These are phyloP conservation scores for Micropoecilia bifurca DNA, from an alignment of 2,797 vertebrate species.

Conservation along the genomic window DNA sequence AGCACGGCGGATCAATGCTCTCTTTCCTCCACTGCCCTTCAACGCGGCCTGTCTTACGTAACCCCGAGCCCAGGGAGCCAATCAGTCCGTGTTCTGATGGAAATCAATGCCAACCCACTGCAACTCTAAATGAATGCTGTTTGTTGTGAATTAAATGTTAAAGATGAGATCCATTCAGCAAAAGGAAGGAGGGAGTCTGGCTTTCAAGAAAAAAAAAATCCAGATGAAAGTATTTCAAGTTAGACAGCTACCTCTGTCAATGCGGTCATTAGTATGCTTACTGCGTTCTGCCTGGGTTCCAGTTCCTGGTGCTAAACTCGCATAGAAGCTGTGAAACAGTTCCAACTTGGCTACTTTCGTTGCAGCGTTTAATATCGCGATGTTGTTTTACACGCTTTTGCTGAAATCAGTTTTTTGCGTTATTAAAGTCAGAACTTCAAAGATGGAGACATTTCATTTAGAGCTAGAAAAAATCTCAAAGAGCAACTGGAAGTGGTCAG, in stretches of 20 bases:
- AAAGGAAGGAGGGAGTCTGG: background rate
- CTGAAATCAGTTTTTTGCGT: background rate
- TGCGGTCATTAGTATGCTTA: background rate
- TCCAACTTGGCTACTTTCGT: background rate
- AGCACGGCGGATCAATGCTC: slow-evolving; percentile 41
- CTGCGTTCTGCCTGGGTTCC: background rate
- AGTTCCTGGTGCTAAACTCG: background rate
- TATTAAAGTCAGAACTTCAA: background rate
- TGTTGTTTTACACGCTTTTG: background rate
- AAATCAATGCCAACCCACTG: slow-evolving; percentile 53
- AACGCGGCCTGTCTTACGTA: slow-evolving; percentile 56
- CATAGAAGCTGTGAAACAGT: background rate
- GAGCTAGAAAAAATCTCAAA: background rate
- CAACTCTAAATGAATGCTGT: slow-evolving; percentile 32
- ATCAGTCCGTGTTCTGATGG: slow-evolving; percentile 35
- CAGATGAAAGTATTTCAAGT: background rate
- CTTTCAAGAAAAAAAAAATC: slow-evolving; percentile 2
- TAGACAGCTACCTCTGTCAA: slow-evolving; percentile 1
- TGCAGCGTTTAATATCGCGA: background rate
- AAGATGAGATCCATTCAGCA: slow-evolving; percentile 5
- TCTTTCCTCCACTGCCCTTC: slow-evolving; percentile 37
- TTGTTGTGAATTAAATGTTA: slow-evolving; percentile 24
- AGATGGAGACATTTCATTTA: background rate
- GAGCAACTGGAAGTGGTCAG: background rate
- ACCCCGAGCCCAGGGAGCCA: slow-evolving; percentile 53